phyloP scores from a whole-genome alignment of 1,140 invertebrate genomes.

The Cataglyphis hispanica region DNA sequence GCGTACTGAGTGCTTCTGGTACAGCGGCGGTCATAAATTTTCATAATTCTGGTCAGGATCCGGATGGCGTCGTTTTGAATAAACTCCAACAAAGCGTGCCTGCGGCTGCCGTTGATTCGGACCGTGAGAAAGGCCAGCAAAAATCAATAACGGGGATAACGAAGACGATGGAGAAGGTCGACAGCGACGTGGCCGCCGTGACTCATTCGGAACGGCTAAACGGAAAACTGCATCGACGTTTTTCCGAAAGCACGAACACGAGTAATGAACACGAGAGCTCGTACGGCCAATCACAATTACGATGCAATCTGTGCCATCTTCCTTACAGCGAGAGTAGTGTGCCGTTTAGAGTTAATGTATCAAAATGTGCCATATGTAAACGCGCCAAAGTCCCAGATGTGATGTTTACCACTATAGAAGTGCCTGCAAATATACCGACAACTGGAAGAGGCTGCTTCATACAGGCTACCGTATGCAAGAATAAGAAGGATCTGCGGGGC shows the following conservation, averaged over 20 bases:
- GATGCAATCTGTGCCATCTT: slow-evolving; percentile 91
- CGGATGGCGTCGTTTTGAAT: slow-evolving; percentile 75
- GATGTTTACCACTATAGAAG: slow-evolving; percentile 95
- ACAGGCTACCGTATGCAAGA: slow-evolving; percentile 93
- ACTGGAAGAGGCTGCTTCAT: slow-evolving; percentile 92
- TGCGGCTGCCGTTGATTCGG: slow-evolving; percentile 77
- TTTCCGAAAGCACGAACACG: slow-evolving; percentile 78
- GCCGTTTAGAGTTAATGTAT: slow-evolving; percentile 90
- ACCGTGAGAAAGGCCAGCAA: slow-evolving; percentile 77
- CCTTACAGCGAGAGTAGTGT: slow-evolving; percentile 91
- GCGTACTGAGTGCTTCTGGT: slow-evolving; percentile 96
- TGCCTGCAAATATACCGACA: slow-evolving; percentile 91
- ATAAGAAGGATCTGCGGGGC: slow-evolving; percentile 92
- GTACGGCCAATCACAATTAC: slow-evolving; percentile 61
- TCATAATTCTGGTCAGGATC: slow-evolving; percentile 83
- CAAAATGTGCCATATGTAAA: slow-evolving; percentile 87
- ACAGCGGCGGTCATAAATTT: slow-evolving; percentile 95
- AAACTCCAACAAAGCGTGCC: slow-evolving; percentile 76
- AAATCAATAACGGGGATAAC: slow-evolving; percentile 47
- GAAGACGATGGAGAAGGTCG: slow-evolving; percentile 78
- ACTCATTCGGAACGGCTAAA: slow-evolving; percentile 41
- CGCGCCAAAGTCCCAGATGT: slow-evolving; percentile 96
- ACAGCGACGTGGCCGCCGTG: slow-evolving; percentile 61
- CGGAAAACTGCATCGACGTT: slow-evolving; percentile 64
- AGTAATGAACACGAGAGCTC: slow-evolving; percentile 80